phyloP scores from a whole-genome alignment of 2,888 invertebrate species.

The Drosophila suboccidentalis region DNA sequence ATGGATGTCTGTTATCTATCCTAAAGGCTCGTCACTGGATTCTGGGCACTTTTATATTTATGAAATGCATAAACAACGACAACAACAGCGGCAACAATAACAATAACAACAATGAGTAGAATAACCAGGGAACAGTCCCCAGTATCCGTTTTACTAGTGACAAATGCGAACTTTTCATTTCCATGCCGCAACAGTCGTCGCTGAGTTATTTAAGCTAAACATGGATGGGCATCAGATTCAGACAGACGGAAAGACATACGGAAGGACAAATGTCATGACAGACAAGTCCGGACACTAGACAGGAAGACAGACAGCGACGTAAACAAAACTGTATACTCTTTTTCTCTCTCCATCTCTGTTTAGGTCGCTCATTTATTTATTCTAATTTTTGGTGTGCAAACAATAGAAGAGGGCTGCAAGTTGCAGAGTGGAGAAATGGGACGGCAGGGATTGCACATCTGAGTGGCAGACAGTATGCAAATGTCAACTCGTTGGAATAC shows the following conservation, averaged over 20 bases:
- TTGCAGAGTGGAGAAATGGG: background rate
- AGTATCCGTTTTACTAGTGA: slow-evolving; percentile 54
- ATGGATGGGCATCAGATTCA: slow-evolving; percentile 51
- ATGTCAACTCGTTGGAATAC: slow-evolving; percentile 75
- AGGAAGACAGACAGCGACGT: slow-evolving; percentile 40
- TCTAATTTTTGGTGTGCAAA: slow-evolving; percentile 44
- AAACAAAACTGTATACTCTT: slow-evolving; percentile 53
- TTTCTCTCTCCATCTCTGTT: slow-evolving; percentile 6
- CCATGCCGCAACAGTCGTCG: slow-evolving; percentile 58
- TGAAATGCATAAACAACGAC: slow-evolving; percentile 68
- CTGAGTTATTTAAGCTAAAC: slow-evolving; percentile 71
- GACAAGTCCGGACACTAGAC: slow-evolving; percentile 58
- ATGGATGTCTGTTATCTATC: slow-evolving; percentile 43
- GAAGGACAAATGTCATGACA: slow-evolving; percentile 62
- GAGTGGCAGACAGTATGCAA: slow-evolving; percentile 79
- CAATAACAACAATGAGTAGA: slow-evolving; percentile 19
- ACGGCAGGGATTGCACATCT: slow-evolving; percentile 63
- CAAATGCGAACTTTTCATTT: slow-evolving; percentile 67
- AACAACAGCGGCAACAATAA: slow-evolving; percentile 41
- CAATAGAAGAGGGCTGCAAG: slow-evolving; percentile 37
- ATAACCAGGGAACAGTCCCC: slow-evolving; percentile 35
- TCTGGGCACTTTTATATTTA: slow-evolving; percentile 68
- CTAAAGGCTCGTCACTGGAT: slow-evolving; percentile 61
- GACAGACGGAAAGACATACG: no score
- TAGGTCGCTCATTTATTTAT: slow-evolving; percentile 12